A percentile compares a stretch with the other conserved stretches of the same genome.
Conservation (phyloP, 2,888 invertebrate species). For the Aromia moschata region DNA sequence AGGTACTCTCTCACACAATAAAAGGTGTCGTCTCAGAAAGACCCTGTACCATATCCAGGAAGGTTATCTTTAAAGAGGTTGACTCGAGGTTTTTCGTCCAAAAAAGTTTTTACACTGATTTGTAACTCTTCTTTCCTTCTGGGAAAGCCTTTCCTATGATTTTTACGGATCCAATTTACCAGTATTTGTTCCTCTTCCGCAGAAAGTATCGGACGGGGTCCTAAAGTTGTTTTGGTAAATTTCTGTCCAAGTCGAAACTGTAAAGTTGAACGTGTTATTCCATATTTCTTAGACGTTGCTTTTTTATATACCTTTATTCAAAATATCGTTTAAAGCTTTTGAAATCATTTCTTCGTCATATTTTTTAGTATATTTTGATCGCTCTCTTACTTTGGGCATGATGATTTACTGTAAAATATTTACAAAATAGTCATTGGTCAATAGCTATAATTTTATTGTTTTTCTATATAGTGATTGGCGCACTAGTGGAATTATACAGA, state of each 20-base stretch:
- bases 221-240: constrained; percentile 17
- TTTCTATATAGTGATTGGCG: neutral
- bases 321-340: constrained; percentile 23
- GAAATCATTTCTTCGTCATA: constrained; percentile 11
- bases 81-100: constrained; percentile 28
- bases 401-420: too few relatives aligned
- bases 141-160: constrained; percentile 54
- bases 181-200: constrained; percentile 26
- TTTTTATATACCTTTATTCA: constrained; percentile 23
- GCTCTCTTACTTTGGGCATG: neutral
- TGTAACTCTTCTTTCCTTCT: constrained; percentile 31
- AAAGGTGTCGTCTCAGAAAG: constrained; percentile 28
- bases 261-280: constrained; percentile 25
- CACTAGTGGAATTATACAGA: neutral
- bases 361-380: constrained; percentile 1
- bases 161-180: constrained; percentile 49
- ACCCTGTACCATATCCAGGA: constrained; percentile 43
- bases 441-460: neutral
- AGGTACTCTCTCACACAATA: constrained; percentile 36
- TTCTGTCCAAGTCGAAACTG: constrained; percentile 25
- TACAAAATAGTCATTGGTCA: constrained; percentile 1
- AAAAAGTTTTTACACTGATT: constrained; percentile 28
- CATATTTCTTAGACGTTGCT: constrained; percentile 4
- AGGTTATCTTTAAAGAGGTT: constrained; percentile 37
- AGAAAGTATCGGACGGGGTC: constrained; percentile 24